Evolutionary conservation across 2,797 vertebrate genomes (phyloP).

Genomic region (Alectoris magna): DNA sequence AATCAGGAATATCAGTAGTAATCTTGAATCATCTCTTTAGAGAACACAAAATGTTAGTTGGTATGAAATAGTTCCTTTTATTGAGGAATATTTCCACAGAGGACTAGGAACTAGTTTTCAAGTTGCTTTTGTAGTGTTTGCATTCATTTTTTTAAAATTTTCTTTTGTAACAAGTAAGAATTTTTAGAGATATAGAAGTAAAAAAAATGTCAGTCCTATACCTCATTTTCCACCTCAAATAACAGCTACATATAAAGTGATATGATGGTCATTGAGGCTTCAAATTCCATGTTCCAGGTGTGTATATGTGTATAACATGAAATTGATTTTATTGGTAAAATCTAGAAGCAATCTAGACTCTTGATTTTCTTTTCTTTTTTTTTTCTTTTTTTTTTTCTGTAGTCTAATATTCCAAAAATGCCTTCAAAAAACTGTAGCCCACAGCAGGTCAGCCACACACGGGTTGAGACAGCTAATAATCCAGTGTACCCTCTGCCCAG

Average conservation of each 20-base stretch:
- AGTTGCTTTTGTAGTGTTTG: neutral
- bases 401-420: neutral
- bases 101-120: neutral
- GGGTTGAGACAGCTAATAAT: no score
- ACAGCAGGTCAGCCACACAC: no score
- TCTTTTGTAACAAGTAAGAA: neutral
- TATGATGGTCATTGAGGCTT: neutral
- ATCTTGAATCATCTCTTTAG: neutral
- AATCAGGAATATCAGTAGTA: neutral
- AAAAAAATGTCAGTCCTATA: neutral
- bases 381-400: neutral
- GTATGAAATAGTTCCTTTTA: neutral
- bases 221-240: neutral
- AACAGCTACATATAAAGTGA: neutral
- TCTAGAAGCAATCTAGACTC: neutral
- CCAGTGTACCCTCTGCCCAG: no score
- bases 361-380: no score
- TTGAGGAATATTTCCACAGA: neutral
- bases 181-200: neutral
- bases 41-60: neutral
- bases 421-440: neutral
- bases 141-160: neutral
- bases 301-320: neutral
- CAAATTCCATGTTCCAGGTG: neutral
- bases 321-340: neutral